A percentile compares a stretch with the other conserved stretches of the same genome.
Conservation (phyloP, 1,140 invertebrate genomes). For the Ditylenchus dipsaci region DNA sequence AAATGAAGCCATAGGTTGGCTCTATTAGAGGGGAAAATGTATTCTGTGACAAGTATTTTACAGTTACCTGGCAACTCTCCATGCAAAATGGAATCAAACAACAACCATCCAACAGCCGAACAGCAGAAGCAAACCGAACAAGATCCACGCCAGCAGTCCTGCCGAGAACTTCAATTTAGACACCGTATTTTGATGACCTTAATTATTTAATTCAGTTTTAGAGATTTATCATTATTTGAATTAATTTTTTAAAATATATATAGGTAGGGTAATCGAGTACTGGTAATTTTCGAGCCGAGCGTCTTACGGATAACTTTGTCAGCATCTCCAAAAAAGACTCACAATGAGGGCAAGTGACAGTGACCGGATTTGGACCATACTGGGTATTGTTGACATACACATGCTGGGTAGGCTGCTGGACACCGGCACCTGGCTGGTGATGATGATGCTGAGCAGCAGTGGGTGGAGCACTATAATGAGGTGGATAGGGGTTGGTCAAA, state of each 20-base stretch:
- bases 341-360: too few relatives aligned
- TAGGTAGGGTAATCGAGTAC: too few relatives aligned
- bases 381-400: constrained; percentile 21
- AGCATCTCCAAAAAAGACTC: too few relatives aligned
- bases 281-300: too few relatives aligned
- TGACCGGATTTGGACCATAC: too few relatives aligned
- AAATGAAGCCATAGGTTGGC: background rate
- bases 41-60: too few relatives aligned
- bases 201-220: too few relatives aligned
- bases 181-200: constrained; percentile 31
- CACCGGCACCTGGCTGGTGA: background rate
- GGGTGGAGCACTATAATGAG: background rate
- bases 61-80: constrained; percentile 26
- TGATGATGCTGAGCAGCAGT: constrained; percentile 1
- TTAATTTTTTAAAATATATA: too few relatives aligned
- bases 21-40: background rate
- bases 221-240: too few relatives aligned
- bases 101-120: constrained; percentile 27
- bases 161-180: constrained; percentile 20
- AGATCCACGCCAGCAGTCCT: constrained; percentile 25
- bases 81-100: constrained; percentile 35
- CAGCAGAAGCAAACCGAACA: constrained; percentile 20
- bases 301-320: too few relatives aligned
- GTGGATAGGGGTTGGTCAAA: constrained; percentile 14
- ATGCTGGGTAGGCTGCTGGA: constrained; percentile 1